phyloP scores from a whole-genome alignment of 1,140 invertebrate species.

The Eufriesea mexicana region DNA sequence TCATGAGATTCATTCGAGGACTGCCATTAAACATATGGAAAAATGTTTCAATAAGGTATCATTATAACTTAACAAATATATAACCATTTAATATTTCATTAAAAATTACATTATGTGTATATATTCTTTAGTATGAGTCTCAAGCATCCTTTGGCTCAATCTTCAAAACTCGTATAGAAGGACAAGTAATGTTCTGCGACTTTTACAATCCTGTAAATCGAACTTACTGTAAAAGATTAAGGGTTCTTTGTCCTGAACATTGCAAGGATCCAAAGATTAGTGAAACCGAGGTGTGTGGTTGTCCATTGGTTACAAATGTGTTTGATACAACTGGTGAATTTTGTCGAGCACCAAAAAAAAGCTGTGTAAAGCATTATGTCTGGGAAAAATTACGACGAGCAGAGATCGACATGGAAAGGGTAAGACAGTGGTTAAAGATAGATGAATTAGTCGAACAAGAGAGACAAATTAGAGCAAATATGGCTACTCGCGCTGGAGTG shows the following conservation, averaged over 20 bases:
- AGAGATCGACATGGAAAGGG: constrained; percentile 91
- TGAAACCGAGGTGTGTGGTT: constrained; percentile 94
- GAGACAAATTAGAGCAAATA: constrained; percentile 91
- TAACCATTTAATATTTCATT: too few relatives aligned
- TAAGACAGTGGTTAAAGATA: constrained; percentile 94
- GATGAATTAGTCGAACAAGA: constrained; percentile 98
- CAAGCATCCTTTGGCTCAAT: constrained; percentile 98
- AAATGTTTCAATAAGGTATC: constrained; percentile 95
- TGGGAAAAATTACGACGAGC: constrained; percentile 98
- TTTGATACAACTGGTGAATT: constrained; percentile 91
- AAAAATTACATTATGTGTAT: not conserved
- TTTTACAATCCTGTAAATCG: constrained; percentile 94
- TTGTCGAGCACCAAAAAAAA: constrained; percentile 94
- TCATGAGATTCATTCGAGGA: constrained; percentile 93
- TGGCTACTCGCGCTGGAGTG: constrained; percentile 94
- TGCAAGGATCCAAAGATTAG: constrained; percentile 96
- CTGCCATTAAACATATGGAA: constrained; percentile 96
- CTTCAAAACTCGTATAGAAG: constrained; percentile 96
- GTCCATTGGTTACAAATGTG: constrained; percentile 92
- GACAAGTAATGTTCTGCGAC: constrained; percentile 98
- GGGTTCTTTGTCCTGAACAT: constrained; percentile 98
- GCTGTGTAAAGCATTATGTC: constrained; percentile 94
- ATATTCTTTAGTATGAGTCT: constrained; percentile 91
- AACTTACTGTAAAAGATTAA: constrained; percentile 97
- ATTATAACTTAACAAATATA: not conserved